Base-by-base conservation (phyloP, 2,888 invertebrate genomes). In the Merodon equestris region DNA sequence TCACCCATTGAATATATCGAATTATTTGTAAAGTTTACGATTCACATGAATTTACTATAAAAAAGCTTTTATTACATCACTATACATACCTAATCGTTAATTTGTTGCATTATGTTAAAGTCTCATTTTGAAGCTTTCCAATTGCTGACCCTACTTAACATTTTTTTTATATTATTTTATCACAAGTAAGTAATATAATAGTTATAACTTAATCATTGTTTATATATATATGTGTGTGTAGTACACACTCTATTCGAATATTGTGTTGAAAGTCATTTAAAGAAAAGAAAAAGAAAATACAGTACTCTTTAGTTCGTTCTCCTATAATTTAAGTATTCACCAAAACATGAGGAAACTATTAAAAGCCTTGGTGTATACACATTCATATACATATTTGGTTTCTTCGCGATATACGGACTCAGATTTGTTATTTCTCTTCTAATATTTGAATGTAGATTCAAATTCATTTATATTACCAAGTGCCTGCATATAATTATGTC, bases 91-190 rank as follows among this genome's bases (percentile, higher is more conserved):
- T 15, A 40, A 9, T 40, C 40, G 2, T 3, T 40, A 40, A 9
- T n/a, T 40, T 7, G 40, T 5, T 4, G 27, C 27, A 7, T 3
- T n/a, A 10, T 2, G 40, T 7, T n/a, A 44, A 57, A 14, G 42
- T 27, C 34, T 36, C 47, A 14, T 51, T 64, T 7, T 5, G 42
- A 68, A 79, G 68, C 73, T 73, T 15, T 34, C 9, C n/a, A 38
- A 56, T 51, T 47, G 36, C 57, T 53, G 61, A 63, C 17, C 63
- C 63, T 73, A 50, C 64, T 58, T 73, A 68, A 70, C 60, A 79
- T 73, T 74, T 79, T 74, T n/a, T 63, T 68, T 74, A 68, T 64
- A 74, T 60, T 73, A 48, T 67, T 38, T 38, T 54, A 17, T 19
- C 45, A 40, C 27, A 56, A 44, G 54, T 14, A 63, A 70, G 54